Percentiles rank a stretch among this genome's conserved stretches.
These are phyloP conservation scores for Erithacus rubecula DNA, from an alignment of 2,797 vertebrate genomes.

Conservation along the genomic window DNA sequence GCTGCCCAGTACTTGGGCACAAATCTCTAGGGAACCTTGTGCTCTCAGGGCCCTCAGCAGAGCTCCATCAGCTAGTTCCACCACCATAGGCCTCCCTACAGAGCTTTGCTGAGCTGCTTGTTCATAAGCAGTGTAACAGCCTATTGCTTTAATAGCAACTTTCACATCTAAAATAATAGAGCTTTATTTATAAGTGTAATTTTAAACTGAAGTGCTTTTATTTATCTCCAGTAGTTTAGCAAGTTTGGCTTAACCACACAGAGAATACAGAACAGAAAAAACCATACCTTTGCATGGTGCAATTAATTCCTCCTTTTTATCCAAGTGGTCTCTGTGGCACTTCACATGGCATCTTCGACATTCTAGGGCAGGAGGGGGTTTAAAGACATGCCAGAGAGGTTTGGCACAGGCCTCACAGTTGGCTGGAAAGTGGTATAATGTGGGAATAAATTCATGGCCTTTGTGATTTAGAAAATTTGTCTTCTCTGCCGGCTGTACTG, in stretches of 20 bases:
- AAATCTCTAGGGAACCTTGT: background rate
- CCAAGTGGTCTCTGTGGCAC: constrained; percentile 98
- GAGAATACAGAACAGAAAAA: background rate
- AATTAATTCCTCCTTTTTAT: constrained; percentile 98
- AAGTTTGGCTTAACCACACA: background rate
- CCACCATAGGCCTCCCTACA: background rate
- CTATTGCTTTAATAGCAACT: background rate
- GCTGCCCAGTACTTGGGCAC: background rate
- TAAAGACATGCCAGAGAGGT: constrained; percentile 98
- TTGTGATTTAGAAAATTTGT: constrained; percentile 96
- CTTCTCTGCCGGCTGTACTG: constrained; percentile 90
- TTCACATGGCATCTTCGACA: constrained; percentile 99
- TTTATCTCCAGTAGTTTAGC: background rate
- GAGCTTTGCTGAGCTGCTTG: background rate
- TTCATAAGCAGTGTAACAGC: background rate
- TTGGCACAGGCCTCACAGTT: constrained; percentile 99
- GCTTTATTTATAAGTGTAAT: background rate
- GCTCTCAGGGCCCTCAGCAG: background rate
- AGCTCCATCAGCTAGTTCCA: background rate
- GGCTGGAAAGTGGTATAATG: constrained; percentile 96
- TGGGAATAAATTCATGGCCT: constrained; percentile 99
- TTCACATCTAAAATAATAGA: background rate
- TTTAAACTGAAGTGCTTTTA: background rate
- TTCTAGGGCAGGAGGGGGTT: constrained; percentile 94
- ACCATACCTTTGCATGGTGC: constrained; percentile 94